Base-by-base conservation (phyloP, 2,113 vertebrate genomes). In the Phyllostomus discolor region DNA sequence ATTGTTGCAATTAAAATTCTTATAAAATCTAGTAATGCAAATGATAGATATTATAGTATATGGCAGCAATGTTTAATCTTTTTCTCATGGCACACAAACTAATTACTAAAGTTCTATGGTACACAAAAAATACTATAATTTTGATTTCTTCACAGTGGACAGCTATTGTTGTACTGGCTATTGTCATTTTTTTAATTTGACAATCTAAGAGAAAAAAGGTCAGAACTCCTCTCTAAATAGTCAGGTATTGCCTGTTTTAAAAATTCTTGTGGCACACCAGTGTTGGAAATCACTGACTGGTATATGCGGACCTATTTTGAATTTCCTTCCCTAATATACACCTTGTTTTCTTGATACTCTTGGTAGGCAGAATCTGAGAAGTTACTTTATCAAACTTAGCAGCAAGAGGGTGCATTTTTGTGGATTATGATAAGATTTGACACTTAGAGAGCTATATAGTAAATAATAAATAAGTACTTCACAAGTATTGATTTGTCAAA, bases 401-500 rank as follows among this genome's bases (percentile, higher is more conserved):
- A 78, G 11, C 76, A 59, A 85, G 35, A 43, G 15, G 48, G 22
- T 66, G 17, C 33, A 48, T 52, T 96, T 94, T 35, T 94, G 38
- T 81, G 48, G 22, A 2, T 59, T 66, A 48, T 54, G 35, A 11
- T 46, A 92, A 76, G 72, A 79, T 73, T 87, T 69, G 4, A 15
- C 70, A 50, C 70, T 88, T 84, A 41, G 12, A 41, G 52, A 78
- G 7, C 17, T 43, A 62, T 50, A 54, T 1, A 54, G 17, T 84
- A 86, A 91, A 54, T 87, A 94, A 85, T 86, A 88, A 93, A 82
- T 86, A 81, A 22, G 15, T 88, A 79, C 19, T 62, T 83, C 10
- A 43, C 41, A 95, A 83, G 54, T 88, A 94, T 24, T 31, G 69
- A 79, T 43, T 94, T 35, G 7, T 35, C 43, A 41, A 73, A 72